Base-by-base conservation (phyloP, 1,140 invertebrate species). In the Drosophila bipectinata region DNA sequence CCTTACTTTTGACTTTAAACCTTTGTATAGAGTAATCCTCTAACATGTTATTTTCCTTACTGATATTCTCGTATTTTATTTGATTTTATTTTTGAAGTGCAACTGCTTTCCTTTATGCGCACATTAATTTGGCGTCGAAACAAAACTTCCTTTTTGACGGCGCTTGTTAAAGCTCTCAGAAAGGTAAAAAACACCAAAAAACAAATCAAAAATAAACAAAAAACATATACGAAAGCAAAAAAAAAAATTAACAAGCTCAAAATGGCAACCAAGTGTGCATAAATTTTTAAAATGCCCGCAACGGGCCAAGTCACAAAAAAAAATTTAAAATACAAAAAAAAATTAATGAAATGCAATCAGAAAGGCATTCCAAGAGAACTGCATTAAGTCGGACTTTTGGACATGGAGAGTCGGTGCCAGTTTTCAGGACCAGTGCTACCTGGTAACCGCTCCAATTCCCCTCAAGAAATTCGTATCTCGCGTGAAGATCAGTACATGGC, bases 291-390 rank as follows among this genome's bases (percentile, higher is more conserved):
- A 87, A 85, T 85, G 78, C 49, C 34, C 57, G 68, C 68, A 80
- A 74, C 66, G 67, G 63, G 61, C 77, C 30, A 69, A 57, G 59
- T 64, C n/a, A 10, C 72, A 49, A 77, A 71, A 72, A 15, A 74
- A 41, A 37, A 37, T 53, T 62, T 34, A 55, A 55, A 61, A 47
- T 56, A 60, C 44, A 62, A 78, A 21, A 47, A 56, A 18, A 57
- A 69, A 63, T 69, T 87, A 87, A 87, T 83, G 83, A 87, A 87
- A 87, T 87, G 83, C 83, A 87, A 87, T 87, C 79, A 88, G 82
- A 82, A 82, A 79, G 62, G 83, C 71, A 79, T 87, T 87, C 78
- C 76, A 72, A 69, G 64, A 71, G 82, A 48, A 82, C 69, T 87
- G 82, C 82, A 82, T 85, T 85, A 85, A 85, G 77, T 74, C 49